phyloP scores from a whole-genome alignment of 2,113 vertebrate species.

The Sterna hirundo region DNA sequence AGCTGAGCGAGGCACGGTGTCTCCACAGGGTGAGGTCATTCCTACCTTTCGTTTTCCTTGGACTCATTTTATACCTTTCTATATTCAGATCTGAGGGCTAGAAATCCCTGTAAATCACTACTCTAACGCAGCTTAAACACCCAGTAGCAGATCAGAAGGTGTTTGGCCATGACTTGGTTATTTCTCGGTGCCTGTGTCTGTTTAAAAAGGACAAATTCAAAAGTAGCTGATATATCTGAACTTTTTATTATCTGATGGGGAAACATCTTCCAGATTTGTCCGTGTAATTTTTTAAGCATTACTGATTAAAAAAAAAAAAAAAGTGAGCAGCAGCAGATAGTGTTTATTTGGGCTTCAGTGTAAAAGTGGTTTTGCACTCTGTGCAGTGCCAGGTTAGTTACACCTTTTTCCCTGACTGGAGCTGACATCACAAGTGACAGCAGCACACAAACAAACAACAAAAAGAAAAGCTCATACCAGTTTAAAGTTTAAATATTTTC shows the following conservation, averaged over 20 bases:
- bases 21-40: slow-evolving; percentile 54
- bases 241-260: background rate
- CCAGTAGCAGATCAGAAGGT: background rate
- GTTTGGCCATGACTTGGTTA: background rate
- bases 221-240: background rate
- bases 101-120: background rate
- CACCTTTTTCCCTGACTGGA: slow-evolving; percentile 12
- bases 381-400: background rate
- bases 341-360: background rate
- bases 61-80: background rate
- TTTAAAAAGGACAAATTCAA: background rate
- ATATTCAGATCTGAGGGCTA: background rate
- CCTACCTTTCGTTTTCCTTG: slow-evolving; percentile 59
- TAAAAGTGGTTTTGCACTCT: background rate
- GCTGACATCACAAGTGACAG: background rate
- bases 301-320: background rate
- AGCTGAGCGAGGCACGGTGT: slow-evolving; percentile 19
- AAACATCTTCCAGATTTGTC: background rate
- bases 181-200: background rate
- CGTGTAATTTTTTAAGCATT: background rate
- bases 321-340: background rate
- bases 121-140: background rate
- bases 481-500: slow-evolving; percentile 47
- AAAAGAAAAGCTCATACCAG: background rate
- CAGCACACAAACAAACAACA: slow-evolving; percentile 40